Percentiles rank a stretch among this genome's conserved stretches.
Conservation (phyloP, 92 coral and sea anemone species). For the Pocillopora meandrina region DNA sequence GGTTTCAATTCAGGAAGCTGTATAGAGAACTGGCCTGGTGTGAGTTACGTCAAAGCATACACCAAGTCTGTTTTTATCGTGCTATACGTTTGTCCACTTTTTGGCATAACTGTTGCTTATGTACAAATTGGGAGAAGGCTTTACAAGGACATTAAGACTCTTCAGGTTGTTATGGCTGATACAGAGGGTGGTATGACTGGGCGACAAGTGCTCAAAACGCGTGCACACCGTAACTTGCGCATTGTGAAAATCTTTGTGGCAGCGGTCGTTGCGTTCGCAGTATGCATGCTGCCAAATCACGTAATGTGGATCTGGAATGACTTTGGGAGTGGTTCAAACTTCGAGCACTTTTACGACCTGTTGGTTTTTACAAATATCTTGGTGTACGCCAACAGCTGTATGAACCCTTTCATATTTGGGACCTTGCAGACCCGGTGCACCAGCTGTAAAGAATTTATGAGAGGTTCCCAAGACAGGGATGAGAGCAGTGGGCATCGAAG, state of each 20-base stretch:
- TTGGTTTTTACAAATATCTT: conserved; percentile 78
- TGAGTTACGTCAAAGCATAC: conserved; percentile 60
- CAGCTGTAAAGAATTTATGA: conserved; percentile 36
- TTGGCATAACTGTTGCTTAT: conserved; percentile 71
- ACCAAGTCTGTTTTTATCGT: conserved; percentile 74
- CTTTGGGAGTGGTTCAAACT: conserved; percentile 63
- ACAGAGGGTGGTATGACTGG: conserved; percentile 50
- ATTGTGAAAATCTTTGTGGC: conserved; percentile 83
- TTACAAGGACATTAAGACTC: conserved; percentile 66
- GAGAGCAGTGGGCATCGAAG: conserved; percentile 9
- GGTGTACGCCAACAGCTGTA: conserved; percentile 85
- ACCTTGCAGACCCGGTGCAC: conserved; percentile 73
- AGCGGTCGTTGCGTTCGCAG: conserved; percentile 83
- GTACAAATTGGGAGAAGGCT: conserved; percentile 70
- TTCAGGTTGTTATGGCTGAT: conserved; percentile 58
- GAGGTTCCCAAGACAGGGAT: conserved; percentile 19
- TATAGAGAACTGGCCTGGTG: conserved; percentile 73
- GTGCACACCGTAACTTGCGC: conserved; percentile 77
- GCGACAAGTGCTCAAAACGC: conserved; percentile 47
- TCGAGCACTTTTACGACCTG: conserved; percentile 55
- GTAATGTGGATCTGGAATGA: conserved; percentile 94
- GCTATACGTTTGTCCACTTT: conserved; percentile 74
- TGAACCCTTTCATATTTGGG: conserved; percentile 95
- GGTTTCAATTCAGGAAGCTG: conserved; percentile 56
- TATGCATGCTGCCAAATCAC: conserved; percentile 91